Percentiles rank a stretch among this genome's conserved stretches.
phyloP scores from a whole-genome alignment of 2,113 vertebrate species.

The Girardinichthys multiradiatus region DNA sequence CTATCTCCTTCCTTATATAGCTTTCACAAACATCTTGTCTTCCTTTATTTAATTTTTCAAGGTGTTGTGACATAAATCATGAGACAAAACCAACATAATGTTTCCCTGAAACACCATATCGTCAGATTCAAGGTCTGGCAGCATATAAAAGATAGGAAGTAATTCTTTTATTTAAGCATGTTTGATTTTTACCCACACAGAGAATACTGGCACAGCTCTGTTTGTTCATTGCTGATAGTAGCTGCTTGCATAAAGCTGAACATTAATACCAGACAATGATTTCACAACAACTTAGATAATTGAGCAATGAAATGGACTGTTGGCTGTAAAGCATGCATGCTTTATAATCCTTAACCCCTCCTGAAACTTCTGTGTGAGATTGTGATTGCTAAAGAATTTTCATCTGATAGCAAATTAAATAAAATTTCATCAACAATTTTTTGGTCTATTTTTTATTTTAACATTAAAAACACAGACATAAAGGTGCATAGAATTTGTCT shows the following conservation, averaged over 20 bases:
- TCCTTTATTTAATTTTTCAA: background rate
- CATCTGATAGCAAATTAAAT: background rate
- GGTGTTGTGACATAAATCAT: constrained; percentile 1
- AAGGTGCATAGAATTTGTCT: background rate
- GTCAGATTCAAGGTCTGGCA: background rate
- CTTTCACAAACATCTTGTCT: background rate
- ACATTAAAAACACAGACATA: background rate
- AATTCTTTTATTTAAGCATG: constrained; percentile 6
- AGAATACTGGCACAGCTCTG: constrained; percentile 8
- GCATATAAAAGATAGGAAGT: constrained; percentile 25
- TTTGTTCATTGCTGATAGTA: constrained; percentile 6
- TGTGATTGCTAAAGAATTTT: constrained; percentile 10
- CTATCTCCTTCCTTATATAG: constrained; percentile 15
- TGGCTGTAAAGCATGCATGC: constrained; percentile 2
- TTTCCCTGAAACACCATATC: constrained; percentile 18
- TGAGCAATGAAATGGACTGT: constrained; percentile 17
- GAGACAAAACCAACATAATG: background rate
- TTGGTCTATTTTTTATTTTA: background rate
- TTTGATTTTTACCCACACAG: background rate
- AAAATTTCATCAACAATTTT: background rate
- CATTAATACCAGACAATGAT: constrained; percentile 33
- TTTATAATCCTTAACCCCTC: background rate
- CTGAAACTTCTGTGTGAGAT: background rate
- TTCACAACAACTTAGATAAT: constrained; percentile 44
- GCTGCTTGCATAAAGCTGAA: constrained; percentile 10